Base-by-base conservation (phyloP, 2,888 invertebrate genomes). In the Agrotis segetum region DNA sequence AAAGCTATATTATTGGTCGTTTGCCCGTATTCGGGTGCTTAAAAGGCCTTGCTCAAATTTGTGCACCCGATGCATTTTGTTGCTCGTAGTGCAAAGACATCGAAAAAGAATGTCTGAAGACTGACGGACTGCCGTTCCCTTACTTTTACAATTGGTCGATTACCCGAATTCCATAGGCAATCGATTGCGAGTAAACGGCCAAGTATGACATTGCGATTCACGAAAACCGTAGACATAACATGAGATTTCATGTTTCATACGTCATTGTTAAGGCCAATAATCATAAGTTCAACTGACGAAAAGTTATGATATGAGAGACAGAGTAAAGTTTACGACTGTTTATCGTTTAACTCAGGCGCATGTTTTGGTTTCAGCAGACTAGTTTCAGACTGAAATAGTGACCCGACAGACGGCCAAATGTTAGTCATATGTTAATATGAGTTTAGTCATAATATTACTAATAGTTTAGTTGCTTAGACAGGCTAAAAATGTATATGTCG, bases 351-450 rank as follows among this genome's bases (percentile, higher is more conserved):
- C 56, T 76, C 50, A 76, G 16, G 68, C 19, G 58, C 40, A 21
- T 76, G 69, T 73, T 76, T 72, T 50, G 34, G 19, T 67, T 76
- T 19, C 3, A 19, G 19, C 67, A 72, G 68, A 52, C 58, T 19
- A n/a, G 21, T 67, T 65, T 65, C 49, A 56, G 29, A 44, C 66
- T 74, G n/a, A 74, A 56, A 67, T 75, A 75, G 47, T 67, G 24
- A 11, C 3, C 3, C 9, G 46, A 24, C 50, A 46, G 17, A 72
- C 24, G 24, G 46, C 14, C 14, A 46, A 47, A 40, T 46, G 14
- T 4, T 67, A 67, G 21, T 34, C 14, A 46, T 67, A 56, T 40
- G 29, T 24, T 64, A 16, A 47, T 55, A 64, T n/a, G 13, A 24
- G 46, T 16, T 46, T 40, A 72, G 56, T 67, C 76, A 67, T 76